Conservation (phyloP, 1,140 invertebrate species). For the Meteorus sp. region DNA sequence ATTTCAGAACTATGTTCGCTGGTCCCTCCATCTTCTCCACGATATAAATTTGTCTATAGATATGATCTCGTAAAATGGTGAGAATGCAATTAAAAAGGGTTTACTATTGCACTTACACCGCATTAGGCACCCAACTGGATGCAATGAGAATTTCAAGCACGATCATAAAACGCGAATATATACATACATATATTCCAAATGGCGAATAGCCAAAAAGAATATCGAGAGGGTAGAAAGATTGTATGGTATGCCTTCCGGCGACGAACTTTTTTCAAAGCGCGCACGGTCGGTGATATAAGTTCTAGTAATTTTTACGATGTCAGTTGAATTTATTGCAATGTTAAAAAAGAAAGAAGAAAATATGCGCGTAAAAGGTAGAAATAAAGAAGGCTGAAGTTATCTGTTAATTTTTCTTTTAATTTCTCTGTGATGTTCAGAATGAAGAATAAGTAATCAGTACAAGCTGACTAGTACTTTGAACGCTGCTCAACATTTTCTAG, state of each 20-base stretch:
- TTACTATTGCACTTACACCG: not conserved
- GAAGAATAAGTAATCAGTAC: too few species aligned
- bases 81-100: not conserved
- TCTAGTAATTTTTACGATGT: conserved; percentile 15
- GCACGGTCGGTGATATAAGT: not conserved
- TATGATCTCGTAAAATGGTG: too few species aligned
- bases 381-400: not conserved
- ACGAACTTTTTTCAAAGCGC: not conserved
- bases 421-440: not conserved
- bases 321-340: not conserved
- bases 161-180: not conserved
- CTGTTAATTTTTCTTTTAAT: not conserved
- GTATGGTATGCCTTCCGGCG: conserved; percentile 3
- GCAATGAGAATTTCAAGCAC: not conserved
- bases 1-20: too few species aligned
- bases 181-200: conserved; percentile 4
- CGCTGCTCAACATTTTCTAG: too few species aligned
- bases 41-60: too few species aligned
- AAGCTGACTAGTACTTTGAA: too few species aligned
- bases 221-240: not conserved
- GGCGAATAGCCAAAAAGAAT: conserved; percentile 7
- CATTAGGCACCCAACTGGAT: not conserved
- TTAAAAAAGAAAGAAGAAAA: not conserved
- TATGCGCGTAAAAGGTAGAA: not conserved
- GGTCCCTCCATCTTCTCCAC: too few species aligned